Conservation (phyloP, 2,113 vertebrate species). For the Notothenia rossii region DNA sequence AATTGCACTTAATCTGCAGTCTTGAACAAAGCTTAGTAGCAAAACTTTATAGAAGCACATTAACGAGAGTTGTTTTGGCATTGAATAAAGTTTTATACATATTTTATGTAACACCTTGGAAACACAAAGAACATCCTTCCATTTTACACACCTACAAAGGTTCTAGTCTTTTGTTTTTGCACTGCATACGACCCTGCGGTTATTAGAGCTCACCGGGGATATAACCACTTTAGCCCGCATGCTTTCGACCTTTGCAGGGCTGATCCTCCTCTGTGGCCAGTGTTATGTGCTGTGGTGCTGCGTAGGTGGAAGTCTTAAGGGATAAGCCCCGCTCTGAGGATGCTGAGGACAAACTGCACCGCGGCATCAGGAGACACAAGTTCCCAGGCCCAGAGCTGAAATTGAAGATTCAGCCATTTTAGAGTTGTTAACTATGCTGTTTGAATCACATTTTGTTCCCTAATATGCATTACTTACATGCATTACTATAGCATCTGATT, state of each 20-base stretch:
- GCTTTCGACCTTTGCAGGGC: neutral
- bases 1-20: neutral
- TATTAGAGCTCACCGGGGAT: neutral
- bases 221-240: neutral
- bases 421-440: conserved; percentile 10
- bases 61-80: conserved; percentile 11
- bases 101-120: conserved; percentile 8
- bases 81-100: conserved; percentile 9
- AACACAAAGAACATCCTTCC: conserved; percentile 42
- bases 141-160: conserved; percentile 29
- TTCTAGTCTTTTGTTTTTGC: conserved; percentile 6
- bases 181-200: neutral
- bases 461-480: conserved; percentile 25
- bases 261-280: neutral
- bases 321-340: conserved; percentile 13
- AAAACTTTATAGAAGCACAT: neutral
- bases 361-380: neutral
- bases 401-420: neutral
- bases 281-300: neutral
- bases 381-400: conserved; percentile 14
- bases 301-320: conserved; percentile 3
- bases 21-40: conserved; percentile 10
- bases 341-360: conserved; percentile 14
- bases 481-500: conserved; percentile 29
- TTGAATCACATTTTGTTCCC: conserved; percentile 15